Percentiles rank a stretch among this genome's conserved stretches.
Conservation (phyloP, 64 coral and sea anemone genomes). For the Pachyseris speciosa region DNA sequence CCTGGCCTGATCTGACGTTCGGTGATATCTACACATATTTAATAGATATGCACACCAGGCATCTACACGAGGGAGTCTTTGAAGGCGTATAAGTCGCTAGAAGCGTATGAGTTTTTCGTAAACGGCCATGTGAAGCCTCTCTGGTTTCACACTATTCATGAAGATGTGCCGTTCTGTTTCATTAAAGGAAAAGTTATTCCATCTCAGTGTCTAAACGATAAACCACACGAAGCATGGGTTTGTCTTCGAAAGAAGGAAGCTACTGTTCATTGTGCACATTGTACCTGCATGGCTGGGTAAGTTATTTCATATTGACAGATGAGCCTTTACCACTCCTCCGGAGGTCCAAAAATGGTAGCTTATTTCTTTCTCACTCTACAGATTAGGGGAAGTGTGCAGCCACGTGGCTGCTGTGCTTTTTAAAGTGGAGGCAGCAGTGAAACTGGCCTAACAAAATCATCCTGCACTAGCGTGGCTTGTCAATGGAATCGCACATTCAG, state of each 20-base stretch:
- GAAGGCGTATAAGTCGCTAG: too few species aligned
- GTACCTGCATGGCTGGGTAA: slow-evolving; percentile 41
- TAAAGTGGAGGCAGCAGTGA: slow-evolving; percentile 47
- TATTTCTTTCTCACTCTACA: neutral
- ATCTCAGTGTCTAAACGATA: slow-evolving; percentile 34
- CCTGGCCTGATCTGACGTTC: too few species aligned
- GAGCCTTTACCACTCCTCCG: neutral
- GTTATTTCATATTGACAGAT: neutral
- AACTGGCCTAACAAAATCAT: slow-evolving; percentile 29
- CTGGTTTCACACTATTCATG: slow-evolving; percentile 15
- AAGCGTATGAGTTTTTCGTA: slow-evolving; percentile 41
- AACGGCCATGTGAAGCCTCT: slow-evolving; percentile 35
- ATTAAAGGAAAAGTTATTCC: slow-evolving; percentile 41
- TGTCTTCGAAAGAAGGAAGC: slow-evolving; percentile 21
- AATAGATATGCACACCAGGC: too few species aligned
- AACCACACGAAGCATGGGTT: slow-evolving; percentile 39
- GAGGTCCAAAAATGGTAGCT: neutral
- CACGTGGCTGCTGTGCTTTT: slow-evolving; percentile 51
- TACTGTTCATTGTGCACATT: slow-evolving; percentile 37
- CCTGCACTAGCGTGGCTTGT: slow-evolving; percentile 19
- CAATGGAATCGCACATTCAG: slow-evolving; percentile 40
- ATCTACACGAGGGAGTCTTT: too few species aligned
- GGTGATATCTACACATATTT: too few species aligned
- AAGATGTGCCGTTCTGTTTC: slow-evolving; percentile 29
- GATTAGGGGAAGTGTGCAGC: slow-evolving; percentile 43